Evolutionary conservation across 2,888 invertebrate genomes (phyloP).

Genomic region (Hipparchia semele): DNA sequence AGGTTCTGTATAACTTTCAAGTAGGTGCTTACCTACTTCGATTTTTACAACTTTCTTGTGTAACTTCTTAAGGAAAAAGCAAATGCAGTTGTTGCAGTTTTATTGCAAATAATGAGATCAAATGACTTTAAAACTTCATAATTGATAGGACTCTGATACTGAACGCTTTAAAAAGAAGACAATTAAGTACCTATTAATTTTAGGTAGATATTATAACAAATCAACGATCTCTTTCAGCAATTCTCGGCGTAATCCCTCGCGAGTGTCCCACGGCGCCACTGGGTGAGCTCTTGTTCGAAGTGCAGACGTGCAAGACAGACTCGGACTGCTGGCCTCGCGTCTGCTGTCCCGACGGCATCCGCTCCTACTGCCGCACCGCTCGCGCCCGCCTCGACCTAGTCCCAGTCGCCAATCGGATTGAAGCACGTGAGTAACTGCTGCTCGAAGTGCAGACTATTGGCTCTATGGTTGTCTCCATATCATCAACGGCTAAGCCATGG

Average conservation of each 20-base stretch:
- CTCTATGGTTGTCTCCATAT: not conserved
- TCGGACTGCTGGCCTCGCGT: slow-evolving; percentile 89
- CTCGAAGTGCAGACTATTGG: not conserved
- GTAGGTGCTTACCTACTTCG: not conserved
- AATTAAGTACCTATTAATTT: not conserved
- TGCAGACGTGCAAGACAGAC: slow-evolving; percentile 86
- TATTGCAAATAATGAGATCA: too few species aligned
- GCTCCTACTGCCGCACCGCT: slow-evolving; percentile 88
- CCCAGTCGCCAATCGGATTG: slow-evolving; percentile 84
- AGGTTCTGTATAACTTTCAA: too few species aligned
- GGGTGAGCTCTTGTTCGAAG: slow-evolving; percentile 87
- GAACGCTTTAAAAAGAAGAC: too few species aligned
- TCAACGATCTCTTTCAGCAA: slow-evolving; percentile 66
- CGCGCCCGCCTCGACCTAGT: slow-evolving; percentile 86
- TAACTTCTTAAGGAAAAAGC: not conserved
- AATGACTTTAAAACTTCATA: too few species aligned
- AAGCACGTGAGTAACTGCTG: slow-evolving; percentile 80
- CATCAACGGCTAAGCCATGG: too few species aligned
- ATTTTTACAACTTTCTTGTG: slow-evolving; percentile 7
- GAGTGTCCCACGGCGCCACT: slow-evolving; percentile 87
- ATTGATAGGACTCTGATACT: too few species aligned
- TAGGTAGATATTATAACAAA: not conserved
- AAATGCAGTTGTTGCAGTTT: not conserved
- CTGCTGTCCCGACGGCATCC: slow-evolving; percentile 88
- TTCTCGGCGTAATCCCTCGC: slow-evolving; percentile 87